A percentile compares a stretch with the other conserved stretches of the same genome.
phyloP scores from a whole-genome alignment of 1,140 invertebrate genomes.

The Teleopsis dalmanni region DNA sequence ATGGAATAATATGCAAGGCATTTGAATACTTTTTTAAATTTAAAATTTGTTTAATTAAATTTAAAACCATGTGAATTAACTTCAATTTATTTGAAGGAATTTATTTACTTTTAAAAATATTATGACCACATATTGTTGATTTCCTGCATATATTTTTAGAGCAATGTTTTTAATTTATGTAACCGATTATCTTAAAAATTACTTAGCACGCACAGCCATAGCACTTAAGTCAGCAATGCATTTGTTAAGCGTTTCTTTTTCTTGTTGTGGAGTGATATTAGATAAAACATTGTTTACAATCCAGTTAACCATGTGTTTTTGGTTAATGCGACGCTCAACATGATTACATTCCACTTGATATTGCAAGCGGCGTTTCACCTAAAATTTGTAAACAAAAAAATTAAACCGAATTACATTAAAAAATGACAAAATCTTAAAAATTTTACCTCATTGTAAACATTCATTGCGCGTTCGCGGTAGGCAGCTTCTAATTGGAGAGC shows the following conservation, averaged over 20 bases:
- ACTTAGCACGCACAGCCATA: constrained; percentile 51
- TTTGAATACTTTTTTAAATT: too few species aligned
- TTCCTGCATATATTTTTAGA: neutral
- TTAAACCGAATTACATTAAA: neutral
- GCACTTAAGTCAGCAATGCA: constrained; percentile 81
- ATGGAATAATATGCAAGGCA: too few species aligned
- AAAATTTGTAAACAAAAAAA: constrained; percentile 4
- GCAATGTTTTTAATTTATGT: too few species aligned
- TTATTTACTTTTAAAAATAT: too few species aligned
- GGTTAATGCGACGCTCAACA: constrained; percentile 72
- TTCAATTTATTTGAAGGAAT: too few species aligned
- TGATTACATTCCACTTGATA: constrained; percentile 81
- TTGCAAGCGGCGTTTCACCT: constrained; percentile 79
- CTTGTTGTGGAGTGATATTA: constrained; percentile 86
- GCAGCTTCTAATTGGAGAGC: constrained; percentile 82
- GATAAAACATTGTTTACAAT: constrained; percentile 76
- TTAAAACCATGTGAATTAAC: too few species aligned
- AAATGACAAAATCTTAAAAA: neutral
- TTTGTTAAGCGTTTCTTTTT: constrained; percentile 80
- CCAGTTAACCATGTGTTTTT: constrained; percentile 92
- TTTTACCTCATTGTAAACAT: constrained; percentile 64
- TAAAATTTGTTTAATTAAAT: too few species aligned
- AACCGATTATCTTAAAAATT: too few species aligned
- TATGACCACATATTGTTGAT: too few species aligned
- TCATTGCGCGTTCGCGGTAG: constrained; percentile 72